Evolutionary conservation across 2,888 invertebrate species (phyloP).

Genomic region (Agrochola litura): DNA sequence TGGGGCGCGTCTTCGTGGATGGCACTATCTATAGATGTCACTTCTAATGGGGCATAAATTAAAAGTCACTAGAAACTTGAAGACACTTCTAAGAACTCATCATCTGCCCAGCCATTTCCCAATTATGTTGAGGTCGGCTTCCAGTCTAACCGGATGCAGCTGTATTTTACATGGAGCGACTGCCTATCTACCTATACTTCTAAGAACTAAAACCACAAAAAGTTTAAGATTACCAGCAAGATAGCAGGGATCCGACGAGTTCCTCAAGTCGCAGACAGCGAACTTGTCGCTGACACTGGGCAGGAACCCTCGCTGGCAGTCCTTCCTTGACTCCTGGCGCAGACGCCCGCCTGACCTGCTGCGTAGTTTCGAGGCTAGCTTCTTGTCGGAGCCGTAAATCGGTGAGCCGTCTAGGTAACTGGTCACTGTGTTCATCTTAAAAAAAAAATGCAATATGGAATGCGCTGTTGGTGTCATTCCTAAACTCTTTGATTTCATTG

Average conservation of each 20-base stretch:
- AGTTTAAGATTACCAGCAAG: constrained; percentile 79
- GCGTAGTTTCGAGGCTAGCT: constrained; percentile 80
- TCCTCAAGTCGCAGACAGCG: constrained; percentile 83
- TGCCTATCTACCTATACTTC: background rate
- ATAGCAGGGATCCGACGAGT: constrained; percentile 85
- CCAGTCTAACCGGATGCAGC: background rate
- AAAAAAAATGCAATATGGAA: background rate
- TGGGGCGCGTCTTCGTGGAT: too few species aligned
- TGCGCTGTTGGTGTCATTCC: background rate
- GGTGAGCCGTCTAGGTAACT: constrained; percentile 90
- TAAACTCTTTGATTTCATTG: background rate
- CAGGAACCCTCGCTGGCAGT: constrained; percentile 79
- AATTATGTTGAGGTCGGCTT: background rate
- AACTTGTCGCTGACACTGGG: constrained; percentile 84
- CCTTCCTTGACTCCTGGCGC: constrained; percentile 76
- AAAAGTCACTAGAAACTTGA: too few species aligned
- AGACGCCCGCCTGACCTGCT: constrained; percentile 84
- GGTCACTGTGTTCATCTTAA: constrained; percentile 93
- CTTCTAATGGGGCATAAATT: background rate
- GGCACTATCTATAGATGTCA: too few species aligned
- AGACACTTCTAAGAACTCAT: too few species aligned
- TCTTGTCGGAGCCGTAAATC: constrained; percentile 87
- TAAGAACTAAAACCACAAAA: background rate
- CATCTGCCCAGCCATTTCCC: background rate
- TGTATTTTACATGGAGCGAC: background rate